phyloP scores from a whole-genome alignment of 2,113 vertebrate genomes.

The Aegotheles bennettii region DNA sequence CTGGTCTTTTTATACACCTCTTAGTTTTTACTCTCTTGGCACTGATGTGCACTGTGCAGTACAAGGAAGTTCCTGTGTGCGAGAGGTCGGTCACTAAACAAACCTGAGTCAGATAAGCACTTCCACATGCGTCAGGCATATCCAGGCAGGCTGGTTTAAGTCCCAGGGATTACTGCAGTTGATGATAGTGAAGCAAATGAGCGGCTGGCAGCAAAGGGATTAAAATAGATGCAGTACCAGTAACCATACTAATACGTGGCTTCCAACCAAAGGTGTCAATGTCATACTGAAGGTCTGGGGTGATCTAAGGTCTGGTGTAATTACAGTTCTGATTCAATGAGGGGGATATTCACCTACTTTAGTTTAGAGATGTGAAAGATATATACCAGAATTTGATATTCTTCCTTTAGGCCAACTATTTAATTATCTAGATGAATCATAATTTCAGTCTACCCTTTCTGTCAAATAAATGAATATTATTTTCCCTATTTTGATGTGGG shows the following conservation, averaged over 20 bases:
- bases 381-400: neutral
- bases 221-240: neutral
- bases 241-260: neutral
- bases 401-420: neutral
- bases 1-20: neutral
- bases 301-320: neutral
- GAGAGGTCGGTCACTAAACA: neutral
- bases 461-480: neutral
- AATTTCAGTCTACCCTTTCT: neutral
- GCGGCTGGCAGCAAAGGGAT: neutral
- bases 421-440: neutral
- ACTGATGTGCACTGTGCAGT: neutral
- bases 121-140: neutral
- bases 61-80: neutral
- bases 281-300: neutral
- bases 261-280: neutral
- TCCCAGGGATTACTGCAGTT: neutral
- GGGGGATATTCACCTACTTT: neutral
- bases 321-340: neutral
- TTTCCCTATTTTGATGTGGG: neutral
- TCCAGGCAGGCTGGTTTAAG: neutral
- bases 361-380: neutral
- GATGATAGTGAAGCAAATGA: neutral
- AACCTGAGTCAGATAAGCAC: neutral
- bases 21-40: neutral